Evolutionary conservation across 2,888 invertebrate genomes (phyloP).

Genomic region (Andrena chrysosceles): DNA sequence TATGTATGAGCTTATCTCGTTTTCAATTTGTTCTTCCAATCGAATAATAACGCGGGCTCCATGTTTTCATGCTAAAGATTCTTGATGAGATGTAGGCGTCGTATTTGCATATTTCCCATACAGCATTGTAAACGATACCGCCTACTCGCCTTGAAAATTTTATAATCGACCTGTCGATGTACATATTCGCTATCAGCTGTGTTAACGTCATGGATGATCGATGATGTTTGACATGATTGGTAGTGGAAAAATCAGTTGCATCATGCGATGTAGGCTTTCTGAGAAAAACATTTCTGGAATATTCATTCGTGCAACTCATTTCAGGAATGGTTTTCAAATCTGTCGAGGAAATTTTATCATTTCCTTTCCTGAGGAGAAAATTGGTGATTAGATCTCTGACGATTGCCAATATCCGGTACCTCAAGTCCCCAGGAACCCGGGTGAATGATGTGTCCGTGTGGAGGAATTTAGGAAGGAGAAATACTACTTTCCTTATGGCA

Average conservation of each 20-base stretch:
- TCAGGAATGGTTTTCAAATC: background rate
- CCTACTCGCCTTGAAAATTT: background rate
- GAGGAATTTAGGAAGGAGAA: background rate
- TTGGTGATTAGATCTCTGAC: conserved; percentile 11
- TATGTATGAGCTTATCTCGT: background rate
- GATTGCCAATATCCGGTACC: conserved; percentile 11
- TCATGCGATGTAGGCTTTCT: background rate
- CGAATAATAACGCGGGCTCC: background rate
- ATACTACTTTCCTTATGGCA: background rate
- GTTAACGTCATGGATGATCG: background rate
- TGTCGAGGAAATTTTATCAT: background rate
- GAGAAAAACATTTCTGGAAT: background rate
- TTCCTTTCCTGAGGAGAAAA: background rate
- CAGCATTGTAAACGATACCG: background rate
- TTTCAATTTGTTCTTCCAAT: background rate
- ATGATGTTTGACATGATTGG: background rate
- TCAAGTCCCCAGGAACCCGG: background rate
- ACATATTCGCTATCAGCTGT: background rate
- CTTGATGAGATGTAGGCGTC: background rate
- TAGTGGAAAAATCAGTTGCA: background rate
- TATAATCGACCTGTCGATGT: conserved; percentile 13
- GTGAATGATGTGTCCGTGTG: background rate
- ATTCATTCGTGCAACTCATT: too few relatives aligned
- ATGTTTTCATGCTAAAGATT: background rate
- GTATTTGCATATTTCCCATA: conserved; percentile 2